These are phyloP conservation scores for Synanthedon myopaeformis DNA, from an alignment of 2,888 invertebrate genomes.

Conservation along the genomic window DNA sequence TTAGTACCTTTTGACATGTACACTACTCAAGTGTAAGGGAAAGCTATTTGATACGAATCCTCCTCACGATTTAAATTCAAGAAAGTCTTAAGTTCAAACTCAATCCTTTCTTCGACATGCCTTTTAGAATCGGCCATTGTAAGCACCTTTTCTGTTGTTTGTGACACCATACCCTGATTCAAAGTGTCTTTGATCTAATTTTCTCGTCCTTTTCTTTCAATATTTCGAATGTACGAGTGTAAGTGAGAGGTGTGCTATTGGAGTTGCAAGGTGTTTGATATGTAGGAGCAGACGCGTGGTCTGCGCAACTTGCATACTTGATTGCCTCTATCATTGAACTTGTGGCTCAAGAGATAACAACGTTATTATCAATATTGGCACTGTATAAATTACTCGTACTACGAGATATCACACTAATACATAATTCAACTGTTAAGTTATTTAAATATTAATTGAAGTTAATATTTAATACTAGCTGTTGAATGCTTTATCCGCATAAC, in stretches of 20 bases:
- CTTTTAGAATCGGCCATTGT: slow-evolving; percentile 33
- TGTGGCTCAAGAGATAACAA: slow-evolving; percentile 44
- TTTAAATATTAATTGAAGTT: too few relatives aligned
- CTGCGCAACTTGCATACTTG: slow-evolving; percentile 50
- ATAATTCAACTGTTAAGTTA: too few relatives aligned
- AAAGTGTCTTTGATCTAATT: slow-evolving; percentile 43
- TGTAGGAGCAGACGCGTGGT: slow-evolving; percentile 41
- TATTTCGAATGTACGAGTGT: slow-evolving; percentile 12
- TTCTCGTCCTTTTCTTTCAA: slow-evolving; percentile 25
- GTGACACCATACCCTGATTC: slow-evolving; percentile 66
- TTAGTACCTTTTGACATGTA: slow-evolving; percentile 46
- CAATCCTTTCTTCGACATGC: slow-evolving; percentile 20
- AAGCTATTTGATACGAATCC: slow-evolving; percentile 67
- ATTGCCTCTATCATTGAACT: slow-evolving; percentile 57
- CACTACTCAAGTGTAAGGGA: slow-evolving; percentile 54
- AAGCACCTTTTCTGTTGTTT: slow-evolving; percentile 64
- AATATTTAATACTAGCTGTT: too few relatives aligned
- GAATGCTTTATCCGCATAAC: too few relatives aligned
- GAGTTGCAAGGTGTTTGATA: slow-evolving; percentile 45
- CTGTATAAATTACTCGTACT: too few relatives aligned
- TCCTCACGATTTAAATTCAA: slow-evolving; percentile 21
- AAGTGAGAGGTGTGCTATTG: slow-evolving; percentile 26
- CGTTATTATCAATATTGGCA: slow-evolving; percentile 1
- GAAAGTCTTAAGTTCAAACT: slow-evolving; percentile 45
- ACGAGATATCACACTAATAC: too few relatives aligned